Base-by-base conservation (phyloP, 2,113 vertebrate genomes). In the Labrus mixtus region DNA sequence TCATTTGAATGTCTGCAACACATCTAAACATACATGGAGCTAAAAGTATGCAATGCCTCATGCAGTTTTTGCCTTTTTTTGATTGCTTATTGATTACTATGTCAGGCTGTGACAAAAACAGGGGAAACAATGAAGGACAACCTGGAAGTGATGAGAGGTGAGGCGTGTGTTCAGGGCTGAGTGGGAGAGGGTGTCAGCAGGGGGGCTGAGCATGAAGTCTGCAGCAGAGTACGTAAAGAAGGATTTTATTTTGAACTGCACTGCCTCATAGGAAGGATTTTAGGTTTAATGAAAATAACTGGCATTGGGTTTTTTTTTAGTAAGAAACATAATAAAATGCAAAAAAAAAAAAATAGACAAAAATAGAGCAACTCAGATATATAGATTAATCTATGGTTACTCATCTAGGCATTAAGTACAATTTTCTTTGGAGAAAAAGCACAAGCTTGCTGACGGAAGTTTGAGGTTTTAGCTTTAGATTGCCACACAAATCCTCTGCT, bases 61-160 rank as follows among this genome's bases (percentile, higher is more conserved):
- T 74, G 78, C 83, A 66, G 62, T 72, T 71, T 71, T 82, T 84
- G 62, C 63, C 65, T 63, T 65, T 85, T 85, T 91, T 92, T 90
- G 92, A 91, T 92, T 93, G 90, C 83, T 73, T 92, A 91, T 92
- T 90, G 91, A 93, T 92, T 81, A 66, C 65, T 13, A 15, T 73
- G 80, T 89, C 83, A 69, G 46, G 76, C 84, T 81, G 84, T 74
- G 89, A 83, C 76, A 83, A 76, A 85, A 87, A 80, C 79, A 16
- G 45, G 39, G 66, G 81, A 83, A 90, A 79, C 77, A 80, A 85
- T 70, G 36, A 29, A 70, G 56, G 64, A 69, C 76, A 84, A 88
- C 68, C 81, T 79, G 87, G 68, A 76, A 76, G 78, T 77, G 87
- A 83, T 72, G 83, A 69, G 74, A 80, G 75, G 20, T 60, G 70